Evolutionary conservation across 2,888 invertebrate species (phyloP).

Genomic region (Lepidonotus clava): DNA sequence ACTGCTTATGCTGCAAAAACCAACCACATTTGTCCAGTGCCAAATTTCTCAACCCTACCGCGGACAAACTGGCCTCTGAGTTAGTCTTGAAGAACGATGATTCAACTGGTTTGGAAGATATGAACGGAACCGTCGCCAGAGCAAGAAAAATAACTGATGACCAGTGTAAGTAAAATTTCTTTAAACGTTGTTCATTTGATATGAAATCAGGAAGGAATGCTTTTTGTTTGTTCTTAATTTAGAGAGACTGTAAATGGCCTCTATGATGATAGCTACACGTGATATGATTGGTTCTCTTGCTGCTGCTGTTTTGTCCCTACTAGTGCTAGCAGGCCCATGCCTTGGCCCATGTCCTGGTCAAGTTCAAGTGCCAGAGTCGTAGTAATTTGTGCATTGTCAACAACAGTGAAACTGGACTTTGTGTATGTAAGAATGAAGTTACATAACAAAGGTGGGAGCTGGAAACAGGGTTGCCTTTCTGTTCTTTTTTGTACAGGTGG

Average conservation of each 20-base stretch:
- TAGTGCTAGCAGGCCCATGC: not conserved
- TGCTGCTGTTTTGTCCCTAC: not conserved
- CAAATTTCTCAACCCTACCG: not conserved
- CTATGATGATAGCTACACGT: not conserved
- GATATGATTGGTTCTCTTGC: slow-evolving; percentile 24
- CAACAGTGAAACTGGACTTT: slow-evolving; percentile 43
- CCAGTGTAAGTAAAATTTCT: not conserved
- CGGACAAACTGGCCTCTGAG: not conserved
- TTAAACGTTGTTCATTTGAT: slow-evolving; percentile 7
- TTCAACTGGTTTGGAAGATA: not conserved
- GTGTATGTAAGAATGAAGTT: not conserved
- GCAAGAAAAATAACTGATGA: not conserved
- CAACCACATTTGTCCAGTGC: slow-evolving; percentile 12
- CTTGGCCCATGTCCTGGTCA: slow-evolving; percentile 5
- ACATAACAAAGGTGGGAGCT: not conserved
- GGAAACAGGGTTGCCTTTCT: too few relatives aligned
- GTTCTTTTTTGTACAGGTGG: too few relatives aligned
- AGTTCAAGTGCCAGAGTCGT: slow-evolving; percentile 32
- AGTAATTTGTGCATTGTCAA: slow-evolving; percentile 50
- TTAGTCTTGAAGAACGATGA: not conserved
- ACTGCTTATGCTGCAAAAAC: not conserved
- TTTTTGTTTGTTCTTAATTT: too few relatives aligned
- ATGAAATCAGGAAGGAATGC: slow-evolving; percentile 32
- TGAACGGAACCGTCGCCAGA: not conserved
- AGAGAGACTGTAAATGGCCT: slow-evolving; percentile 43